Percentiles rank a stretch among this genome's conserved stretches.
Evolutionary conservation across 1,140 invertebrate genomes (phyloP).

Genomic region (Mactra quadrangularis): DNA sequence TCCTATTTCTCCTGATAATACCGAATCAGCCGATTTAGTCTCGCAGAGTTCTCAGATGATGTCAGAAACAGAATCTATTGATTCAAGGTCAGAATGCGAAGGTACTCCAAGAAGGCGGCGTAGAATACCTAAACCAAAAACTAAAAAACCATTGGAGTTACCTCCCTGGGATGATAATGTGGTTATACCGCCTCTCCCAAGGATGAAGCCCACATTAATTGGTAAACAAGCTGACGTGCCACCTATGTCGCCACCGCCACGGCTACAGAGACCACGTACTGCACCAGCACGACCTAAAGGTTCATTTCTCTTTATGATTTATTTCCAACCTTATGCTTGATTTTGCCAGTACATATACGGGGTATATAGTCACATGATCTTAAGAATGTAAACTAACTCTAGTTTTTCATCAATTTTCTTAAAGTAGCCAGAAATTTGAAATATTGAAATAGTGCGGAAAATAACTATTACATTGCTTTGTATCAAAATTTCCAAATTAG

Average conservation of each 20-base stretch:
- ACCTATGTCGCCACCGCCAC: conserved; percentile 16
- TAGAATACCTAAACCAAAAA: conserved; percentile 53
- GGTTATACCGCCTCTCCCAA: conserved; percentile 38
- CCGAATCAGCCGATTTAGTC: not conserved
- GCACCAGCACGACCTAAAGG: conserved; percentile 39
- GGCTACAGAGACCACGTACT: conserved; percentile 8
- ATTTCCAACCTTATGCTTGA: too few relatives aligned
- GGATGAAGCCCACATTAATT: conserved; percentile 56
- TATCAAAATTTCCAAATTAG: too few relatives aligned
- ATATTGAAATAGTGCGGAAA: too few relatives aligned
- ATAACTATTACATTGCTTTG: too few relatives aligned
- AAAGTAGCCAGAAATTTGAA: too few relatives aligned
- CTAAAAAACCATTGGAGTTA: conserved; percentile 45
- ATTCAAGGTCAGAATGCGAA: conserved; percentile 16
- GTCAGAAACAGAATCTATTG: conserved; percentile 36
- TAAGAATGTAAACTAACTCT: too few relatives aligned
- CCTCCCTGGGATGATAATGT: conserved; percentile 61
- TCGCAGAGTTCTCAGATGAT: conserved; percentile 33
- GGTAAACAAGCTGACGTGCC: conserved; percentile 58
- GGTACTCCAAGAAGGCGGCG: not conserved
- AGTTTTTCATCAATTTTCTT: too few relatives aligned
- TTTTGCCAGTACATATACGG: too few relatives aligned
- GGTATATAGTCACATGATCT: too few relatives aligned
- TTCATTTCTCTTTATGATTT: conserved; percentile 14
- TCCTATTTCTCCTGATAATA: conserved; percentile 27